A percentile compares a stretch with the other conserved stretches of the same genome.
Evolutionary conservation across 1,140 invertebrate genomes (phyloP).

Genomic region (Drosophila arawakana): DNA sequence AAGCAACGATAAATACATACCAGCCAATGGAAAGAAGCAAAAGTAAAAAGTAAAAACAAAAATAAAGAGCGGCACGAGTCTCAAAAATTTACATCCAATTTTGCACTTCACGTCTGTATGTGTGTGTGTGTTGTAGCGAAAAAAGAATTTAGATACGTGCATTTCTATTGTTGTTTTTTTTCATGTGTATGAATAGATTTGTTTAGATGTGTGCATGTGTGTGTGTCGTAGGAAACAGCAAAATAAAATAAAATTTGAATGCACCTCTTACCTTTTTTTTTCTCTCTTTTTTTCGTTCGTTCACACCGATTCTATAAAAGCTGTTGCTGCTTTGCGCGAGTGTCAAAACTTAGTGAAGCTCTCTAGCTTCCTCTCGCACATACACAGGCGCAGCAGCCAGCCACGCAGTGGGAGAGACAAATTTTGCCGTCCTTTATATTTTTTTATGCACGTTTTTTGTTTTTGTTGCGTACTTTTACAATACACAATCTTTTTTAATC

Average conservation of each 20-base stretch:
- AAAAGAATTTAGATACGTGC: not conserved
- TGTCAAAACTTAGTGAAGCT: slow-evolving; percentile 14
- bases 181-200: slow-evolving; percentile 15
- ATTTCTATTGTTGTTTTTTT: not conserved
- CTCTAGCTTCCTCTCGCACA: slow-evolving; percentile 8
- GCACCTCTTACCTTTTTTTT: slow-evolving; percentile 60
- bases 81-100: slow-evolving; percentile 8
- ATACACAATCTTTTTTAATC: not conserved
- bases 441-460: slow-evolving; percentile 32
- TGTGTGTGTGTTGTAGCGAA: not conserved
- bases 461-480: slow-evolving; percentile 17
- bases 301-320: slow-evolving; percentile 17
- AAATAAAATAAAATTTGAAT: slow-evolving; percentile 34
- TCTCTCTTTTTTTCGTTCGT: slow-evolving; percentile 14
- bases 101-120: slow-evolving; percentile 10
- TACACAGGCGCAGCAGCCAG: slow-evolving; percentile 40
- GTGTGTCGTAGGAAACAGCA: slow-evolving; percentile 41
- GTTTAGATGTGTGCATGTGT: slow-evolving; percentile 18
- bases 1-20: slow-evolving; percentile 46
- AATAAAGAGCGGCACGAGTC: slow-evolving; percentile 55
- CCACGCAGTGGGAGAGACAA: slow-evolving; percentile 40
- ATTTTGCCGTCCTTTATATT: slow-evolving; percentile 14
- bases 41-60: slow-evolving; percentile 51
- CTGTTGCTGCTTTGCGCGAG: slow-evolving; percentile 42
- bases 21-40: slow-evolving; percentile 19